phyloP scores from a whole-genome alignment of 2,113 vertebrate genomes.

The Calonectris borealis region DNA sequence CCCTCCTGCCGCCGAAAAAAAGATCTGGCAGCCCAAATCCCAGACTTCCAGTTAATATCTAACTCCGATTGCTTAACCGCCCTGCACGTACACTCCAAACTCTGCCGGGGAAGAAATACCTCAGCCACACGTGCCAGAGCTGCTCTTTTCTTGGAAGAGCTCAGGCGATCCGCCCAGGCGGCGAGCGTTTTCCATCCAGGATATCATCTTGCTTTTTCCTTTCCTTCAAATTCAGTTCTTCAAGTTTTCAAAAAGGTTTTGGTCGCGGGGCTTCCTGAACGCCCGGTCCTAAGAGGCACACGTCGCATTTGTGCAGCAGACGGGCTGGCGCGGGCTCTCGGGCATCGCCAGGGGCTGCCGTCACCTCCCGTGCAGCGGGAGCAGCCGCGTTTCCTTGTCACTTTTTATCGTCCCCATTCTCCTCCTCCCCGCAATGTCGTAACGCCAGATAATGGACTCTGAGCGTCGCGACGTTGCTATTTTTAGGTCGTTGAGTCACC shows the following conservation, averaged over 20 bases:
- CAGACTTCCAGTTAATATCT: background rate
- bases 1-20: background rate
- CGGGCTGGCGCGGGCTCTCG: accelerated
- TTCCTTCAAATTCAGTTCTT: background rate
- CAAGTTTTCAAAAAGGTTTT: background rate
- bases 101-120: background rate
- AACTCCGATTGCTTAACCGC: background rate
- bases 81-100: too few relatives aligned
- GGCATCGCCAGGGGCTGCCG: background rate
- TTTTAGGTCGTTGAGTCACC: too few relatives aligned
- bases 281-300: accelerated
- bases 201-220: background rate
- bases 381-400: background rate
- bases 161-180: background rate
- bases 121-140: accelerated
- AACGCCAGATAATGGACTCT: accelerated
- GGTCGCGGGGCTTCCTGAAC: background rate
- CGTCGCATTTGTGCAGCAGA: accelerated
- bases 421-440: accelerated
- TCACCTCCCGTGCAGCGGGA: background rate
- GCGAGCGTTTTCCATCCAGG: accelerated
- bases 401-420: accelerated
- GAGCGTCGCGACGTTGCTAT: accelerated
- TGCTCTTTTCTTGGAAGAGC: background rate
- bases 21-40: background rate